Conservation (phyloP, 2,797 vertebrate species). For the Dendrocincla fuliginosa region DNA sequence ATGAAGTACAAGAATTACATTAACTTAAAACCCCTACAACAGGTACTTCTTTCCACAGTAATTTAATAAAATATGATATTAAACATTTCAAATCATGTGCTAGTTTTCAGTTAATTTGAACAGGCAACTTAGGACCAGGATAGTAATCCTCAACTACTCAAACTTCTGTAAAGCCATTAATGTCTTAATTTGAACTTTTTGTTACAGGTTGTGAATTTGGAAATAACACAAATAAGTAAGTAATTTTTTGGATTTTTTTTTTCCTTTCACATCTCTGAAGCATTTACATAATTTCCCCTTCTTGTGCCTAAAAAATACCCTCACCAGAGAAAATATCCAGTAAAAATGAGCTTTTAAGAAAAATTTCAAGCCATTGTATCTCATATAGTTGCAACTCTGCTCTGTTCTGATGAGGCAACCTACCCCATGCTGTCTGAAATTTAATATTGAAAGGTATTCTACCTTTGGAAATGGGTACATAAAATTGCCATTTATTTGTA, state of each 20-base stretch:
- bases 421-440: not conserved
- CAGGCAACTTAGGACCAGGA: not conserved
- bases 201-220: slow-evolving; percentile 68
- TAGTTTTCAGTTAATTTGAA: not conserved
- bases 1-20: not conserved
- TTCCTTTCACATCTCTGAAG: not conserved
- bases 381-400: not conserved
- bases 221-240: slow-evolving; percentile 73
- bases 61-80: not conserved
- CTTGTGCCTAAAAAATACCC: not conserved
- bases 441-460: not conserved
- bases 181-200: slow-evolving; percentile 24
- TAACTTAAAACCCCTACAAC: not conserved
- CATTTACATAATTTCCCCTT: not conserved
- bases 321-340: not conserved
- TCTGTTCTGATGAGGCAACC: not conserved
- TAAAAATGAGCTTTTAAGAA: not conserved
- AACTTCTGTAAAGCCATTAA: slow-evolving; percentile 12
- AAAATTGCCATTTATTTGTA: not conserved
- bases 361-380: not conserved
- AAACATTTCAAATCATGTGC: not conserved
- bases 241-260: not conserved
- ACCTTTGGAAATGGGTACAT: not conserved
- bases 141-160: not conserved
- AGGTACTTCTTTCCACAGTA: not conserved